Evolutionary conservation across 1,140 invertebrate species (phyloP), one percentile per base, ranked within the genome.

Genomic region (Drosophila littoralis): DNA sequence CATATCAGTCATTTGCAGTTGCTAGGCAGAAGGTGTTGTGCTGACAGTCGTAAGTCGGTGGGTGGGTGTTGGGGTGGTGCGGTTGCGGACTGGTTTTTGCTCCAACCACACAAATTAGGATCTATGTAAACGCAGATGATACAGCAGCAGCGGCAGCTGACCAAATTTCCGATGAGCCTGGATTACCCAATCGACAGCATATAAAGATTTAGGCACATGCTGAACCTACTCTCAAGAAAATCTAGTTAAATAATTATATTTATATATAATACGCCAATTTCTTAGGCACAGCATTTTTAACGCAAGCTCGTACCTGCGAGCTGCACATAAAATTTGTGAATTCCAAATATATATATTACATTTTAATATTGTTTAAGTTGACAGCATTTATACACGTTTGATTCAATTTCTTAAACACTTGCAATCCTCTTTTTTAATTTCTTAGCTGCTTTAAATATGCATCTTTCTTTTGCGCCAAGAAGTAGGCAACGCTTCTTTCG

Each of bases 1-100:
- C 65, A 46, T 55, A 51, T 75, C 67, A 79, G 71, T 74, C 79
- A 82, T 88, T 82, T 68, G 50, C 79, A 73, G 72, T 77, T 79
- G 66, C 76, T 67, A 71, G 65, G 72, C 65, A 76, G 60, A 43
- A 64, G 43, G 64, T 42, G 48, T 68, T 58, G 57, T 36, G 57
- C 40, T 48, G 50, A 55, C 65, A 68, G 57, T 48, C 46, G 33
- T 33, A 67, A 40, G 46, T 67, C 48, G 52, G 12, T 28, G 17
- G 51, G 10, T n/a, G 17, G 48, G 6, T 3, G 33, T 17, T 40
- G 10, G n/a, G 42, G 22, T 33, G 12, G 12, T 7, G n/a, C 51
- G 13, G n/a, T 35, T 59, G 22, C 13, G 32, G 57, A 8, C 42
- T 33, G 38, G 7, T 12, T 40, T 48, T 59, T 54, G 15, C 17